These are phyloP conservation scores for Lacanobia oleracea DNA, from an alignment of 2,888 invertebrate genomes.

Conservation along the genomic window DNA sequence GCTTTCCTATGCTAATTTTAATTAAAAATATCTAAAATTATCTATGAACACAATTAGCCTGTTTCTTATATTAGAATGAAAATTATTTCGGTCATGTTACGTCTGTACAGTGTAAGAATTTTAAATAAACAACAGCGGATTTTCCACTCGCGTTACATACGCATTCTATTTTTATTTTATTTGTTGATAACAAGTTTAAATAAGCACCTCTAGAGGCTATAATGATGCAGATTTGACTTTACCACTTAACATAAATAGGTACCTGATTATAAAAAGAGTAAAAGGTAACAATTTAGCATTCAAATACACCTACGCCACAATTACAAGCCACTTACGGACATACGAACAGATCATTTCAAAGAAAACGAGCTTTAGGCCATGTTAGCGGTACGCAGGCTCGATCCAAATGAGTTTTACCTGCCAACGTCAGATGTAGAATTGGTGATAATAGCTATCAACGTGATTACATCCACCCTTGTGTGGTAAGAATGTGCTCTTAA, in stretches of 20 bases:
- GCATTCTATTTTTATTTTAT: conserved; percentile 39
- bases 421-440: conserved; percentile 43
- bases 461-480: conserved; percentile 46
- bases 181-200: conserved; percentile 27
- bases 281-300: conserved; percentile 58
- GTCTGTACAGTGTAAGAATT: conserved; percentile 10
- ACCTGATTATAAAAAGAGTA: conserved; percentile 63
- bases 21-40: conserved; percentile 31
- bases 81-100: conserved; percentile 33
- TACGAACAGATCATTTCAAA: conserved; percentile 69
- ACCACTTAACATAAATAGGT: conserved; percentile 50
- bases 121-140: conserved; percentile 33
- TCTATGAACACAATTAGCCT: conserved; percentile 25
- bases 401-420: conserved; percentile 55
- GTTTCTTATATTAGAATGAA: conserved; percentile 24
- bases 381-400: conserved; percentile 48
- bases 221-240: conserved; percentile 44
- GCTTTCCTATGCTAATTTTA: conserved; percentile 3
- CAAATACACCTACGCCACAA: conserved; percentile 72
- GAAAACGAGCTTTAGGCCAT: conserved; percentile 66
- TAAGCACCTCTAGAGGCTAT: conserved; percentile 23
- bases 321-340: conserved; percentile 72
- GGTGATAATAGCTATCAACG: conserved; percentile 52
- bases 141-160: conserved; percentile 23
- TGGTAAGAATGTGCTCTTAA: conserved; percentile 38